Evolutionary conservation across 1,140 invertebrate genomes (phyloP).

Genomic region (Bombus sylvicola): DNA sequence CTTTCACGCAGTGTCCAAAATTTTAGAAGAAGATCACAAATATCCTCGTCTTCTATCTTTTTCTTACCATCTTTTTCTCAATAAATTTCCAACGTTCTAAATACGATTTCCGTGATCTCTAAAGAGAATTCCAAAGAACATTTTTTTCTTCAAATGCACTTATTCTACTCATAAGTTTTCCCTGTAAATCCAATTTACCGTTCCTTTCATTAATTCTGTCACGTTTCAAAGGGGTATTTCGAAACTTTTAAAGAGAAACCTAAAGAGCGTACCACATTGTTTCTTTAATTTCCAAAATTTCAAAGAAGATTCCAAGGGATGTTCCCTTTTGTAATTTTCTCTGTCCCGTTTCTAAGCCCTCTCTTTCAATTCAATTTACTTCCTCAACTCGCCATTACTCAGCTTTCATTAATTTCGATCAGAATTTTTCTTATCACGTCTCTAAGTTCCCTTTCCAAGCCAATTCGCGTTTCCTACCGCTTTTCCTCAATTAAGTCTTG

Average conservation of each 20-base stretch:
- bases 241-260: neutral
- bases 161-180: neutral
- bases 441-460: no score
- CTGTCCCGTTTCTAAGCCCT: neutral
- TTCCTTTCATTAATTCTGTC: neutral
- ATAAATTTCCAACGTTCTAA: neutral
- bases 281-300: no score
- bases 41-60: neutral
- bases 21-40: neutral
- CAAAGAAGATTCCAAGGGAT: neutral
- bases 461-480: no score
- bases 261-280: no score
- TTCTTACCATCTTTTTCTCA: neutral
- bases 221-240: neutral
- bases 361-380: neutral
- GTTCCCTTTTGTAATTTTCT: no score
- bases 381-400: neutral
- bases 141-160: neutral
- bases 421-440: no score
- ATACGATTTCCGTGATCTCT: neutral
- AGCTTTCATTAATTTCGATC: no score
- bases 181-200: neutral
- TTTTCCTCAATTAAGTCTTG: neutral
- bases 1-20: no score
- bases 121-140: neutral